Evolutionary conservation across 2,888 invertebrate genomes (phyloP).

Genomic region (Stegana nigrithorax): DNA sequence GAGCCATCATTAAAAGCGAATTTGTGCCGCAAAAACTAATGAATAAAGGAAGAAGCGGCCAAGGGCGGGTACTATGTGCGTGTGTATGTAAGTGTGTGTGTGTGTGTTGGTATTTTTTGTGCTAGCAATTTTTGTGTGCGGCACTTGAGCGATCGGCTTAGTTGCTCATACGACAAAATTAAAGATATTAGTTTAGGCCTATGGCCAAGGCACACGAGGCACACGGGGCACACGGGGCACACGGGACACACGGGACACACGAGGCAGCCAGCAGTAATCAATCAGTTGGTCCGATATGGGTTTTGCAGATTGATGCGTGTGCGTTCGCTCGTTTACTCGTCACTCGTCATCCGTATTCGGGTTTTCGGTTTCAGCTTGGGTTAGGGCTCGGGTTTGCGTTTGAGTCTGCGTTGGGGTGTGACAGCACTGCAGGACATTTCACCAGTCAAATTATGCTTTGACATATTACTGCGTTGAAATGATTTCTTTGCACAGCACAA

Average conservation of each 20-base stretch:
- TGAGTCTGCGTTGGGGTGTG: slow-evolving; percentile 27
- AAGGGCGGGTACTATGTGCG: too few relatives aligned
- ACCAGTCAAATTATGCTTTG: slow-evolving; percentile 48
- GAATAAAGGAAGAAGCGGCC: slow-evolving; percentile 32
- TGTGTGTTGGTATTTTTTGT: slow-evolving; percentile 23
- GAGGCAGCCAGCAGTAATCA: slow-evolving; percentile 33
- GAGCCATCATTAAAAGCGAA: slow-evolving; percentile 51
- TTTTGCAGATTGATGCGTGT: slow-evolving; percentile 30
- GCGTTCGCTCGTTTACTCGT: slow-evolving; percentile 7
- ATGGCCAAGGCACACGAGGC: too few relatives aligned
- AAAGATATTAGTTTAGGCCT: background rate
- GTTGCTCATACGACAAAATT: background rate
- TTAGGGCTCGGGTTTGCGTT: slow-evolving; percentile 32
- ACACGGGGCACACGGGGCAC: too few relatives aligned
- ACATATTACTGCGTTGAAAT: too few relatives aligned
- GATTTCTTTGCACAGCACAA: too few relatives aligned
- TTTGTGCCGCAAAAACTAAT: slow-evolving; percentile 54
- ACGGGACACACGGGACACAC: too few relatives aligned
- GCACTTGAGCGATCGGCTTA: too few relatives aligned
- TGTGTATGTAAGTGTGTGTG: background rate
- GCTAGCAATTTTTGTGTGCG: too few relatives aligned
- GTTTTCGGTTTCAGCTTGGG: slow-evolving; percentile 1
- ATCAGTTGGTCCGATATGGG: slow-evolving; percentile 44
- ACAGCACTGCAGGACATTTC: slow-evolving; percentile 9
- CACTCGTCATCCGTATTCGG: too few relatives aligned